These are phyloP conservation scores for Procavia capensis DNA, from an alignment of 2,113 vertebrate genomes.

Conservation along the genomic window DNA sequence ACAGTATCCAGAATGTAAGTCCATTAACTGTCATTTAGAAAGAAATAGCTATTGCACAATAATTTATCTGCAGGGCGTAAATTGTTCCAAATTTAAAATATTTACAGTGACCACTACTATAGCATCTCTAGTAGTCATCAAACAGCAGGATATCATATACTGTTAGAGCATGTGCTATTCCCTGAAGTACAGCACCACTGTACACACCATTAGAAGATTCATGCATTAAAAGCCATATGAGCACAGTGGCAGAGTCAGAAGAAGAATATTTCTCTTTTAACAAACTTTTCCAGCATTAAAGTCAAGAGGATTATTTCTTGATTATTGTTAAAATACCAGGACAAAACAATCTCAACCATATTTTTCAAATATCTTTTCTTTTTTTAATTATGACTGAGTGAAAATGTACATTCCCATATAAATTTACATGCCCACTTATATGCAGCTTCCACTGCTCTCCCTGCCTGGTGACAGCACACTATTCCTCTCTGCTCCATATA, in stretches of 20 bases:
- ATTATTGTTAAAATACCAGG: not conserved
- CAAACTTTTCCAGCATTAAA: not conserved
- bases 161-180: slow-evolving; percentile 36
- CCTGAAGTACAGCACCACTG: not conserved
- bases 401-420: no score
- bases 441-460: no score
- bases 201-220: slow-evolving; percentile 39
- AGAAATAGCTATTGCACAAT: slow-evolving; percentile 73
- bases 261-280: not conserved
- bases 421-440: no score
- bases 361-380: not conserved
- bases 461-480: no score
- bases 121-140: slow-evolving; percentile 67
- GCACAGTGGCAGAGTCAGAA: not conserved
- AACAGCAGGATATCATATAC: slow-evolving; percentile 66
- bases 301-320: not conserved
- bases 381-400: no score
- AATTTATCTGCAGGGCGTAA: slow-evolving; percentile 72
- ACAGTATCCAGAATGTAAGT: slow-evolving; percentile 61
- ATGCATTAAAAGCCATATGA: slow-evolving; percentile 41
- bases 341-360: slow-evolving; percentile 1
- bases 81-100: slow-evolving; percentile 80
- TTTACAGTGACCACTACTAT: slow-evolving; percentile 79
- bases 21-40: slow-evolving; percentile 74
- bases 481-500: no score